Percentiles rank a stretch among this genome's conserved stretches.
Evolutionary conservation across 2,888 invertebrate species (phyloP).

Genomic region (Eudasyphora cyanicolor): DNA sequence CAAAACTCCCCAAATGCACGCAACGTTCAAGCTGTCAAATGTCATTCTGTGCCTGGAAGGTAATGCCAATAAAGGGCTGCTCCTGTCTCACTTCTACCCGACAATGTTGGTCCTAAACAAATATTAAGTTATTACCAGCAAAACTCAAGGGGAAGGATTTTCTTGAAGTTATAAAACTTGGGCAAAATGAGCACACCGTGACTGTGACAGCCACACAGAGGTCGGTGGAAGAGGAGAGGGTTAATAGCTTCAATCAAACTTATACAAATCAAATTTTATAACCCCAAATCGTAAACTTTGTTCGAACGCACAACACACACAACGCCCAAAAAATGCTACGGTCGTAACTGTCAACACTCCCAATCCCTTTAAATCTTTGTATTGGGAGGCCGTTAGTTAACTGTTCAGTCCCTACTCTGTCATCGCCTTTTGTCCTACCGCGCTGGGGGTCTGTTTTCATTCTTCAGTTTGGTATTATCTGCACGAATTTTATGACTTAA

Average conservation of each 20-base stretch:
- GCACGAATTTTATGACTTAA: slow-evolving; percentile 30
- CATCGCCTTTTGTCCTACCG: not conserved
- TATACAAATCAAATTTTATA: slow-evolving; percentile 15
- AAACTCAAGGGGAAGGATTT: not conserved
- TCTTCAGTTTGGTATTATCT: slow-evolving; percentile 29
- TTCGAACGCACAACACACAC: too few species aligned
- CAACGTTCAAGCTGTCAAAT: not conserved
- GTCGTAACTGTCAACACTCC: not conserved
- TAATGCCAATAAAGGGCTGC: not conserved
- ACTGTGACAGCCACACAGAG: not conserved
- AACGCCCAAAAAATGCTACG: not conserved
- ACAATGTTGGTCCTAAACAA: not conserved
- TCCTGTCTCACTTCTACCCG: not conserved
- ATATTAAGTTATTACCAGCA: slow-evolving; percentile 19
- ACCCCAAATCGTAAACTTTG: not conserved
- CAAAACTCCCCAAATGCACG: not conserved
- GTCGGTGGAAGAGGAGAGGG: not conserved
- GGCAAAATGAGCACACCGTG: not conserved
- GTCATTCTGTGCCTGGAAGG: not conserved
- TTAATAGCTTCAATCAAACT: slow-evolving; percentile 7
- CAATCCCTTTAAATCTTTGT: not conserved
- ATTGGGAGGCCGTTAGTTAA: not conserved
- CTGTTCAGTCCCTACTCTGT: not conserved
- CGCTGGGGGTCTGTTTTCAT: not conserved
- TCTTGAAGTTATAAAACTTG: not conserved